These are phyloP conservation scores for Naso thynnoides DNA, from an alignment of 2,797 vertebrate genomes.

Conservation along the genomic window DNA sequence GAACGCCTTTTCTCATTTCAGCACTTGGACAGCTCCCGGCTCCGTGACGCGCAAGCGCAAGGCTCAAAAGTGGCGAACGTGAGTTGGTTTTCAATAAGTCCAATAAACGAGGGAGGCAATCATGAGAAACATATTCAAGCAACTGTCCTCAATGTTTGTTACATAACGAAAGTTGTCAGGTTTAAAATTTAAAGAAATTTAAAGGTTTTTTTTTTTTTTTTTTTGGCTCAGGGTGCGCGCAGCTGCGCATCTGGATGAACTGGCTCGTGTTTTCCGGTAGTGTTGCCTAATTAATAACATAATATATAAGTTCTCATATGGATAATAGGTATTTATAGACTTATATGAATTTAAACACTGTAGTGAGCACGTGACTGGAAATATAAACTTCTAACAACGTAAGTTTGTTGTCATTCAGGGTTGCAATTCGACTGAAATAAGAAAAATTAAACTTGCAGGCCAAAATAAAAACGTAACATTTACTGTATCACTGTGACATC, in stretches of 20 bases:
- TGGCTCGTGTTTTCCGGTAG: slow-evolving; percentile 21
- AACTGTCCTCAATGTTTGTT: slow-evolving; percentile 18
- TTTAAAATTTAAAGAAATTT: slow-evolving; percentile 38
- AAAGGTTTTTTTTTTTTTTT: neutral
- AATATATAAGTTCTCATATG: too few species aligned
- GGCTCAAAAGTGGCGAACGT: slow-evolving; percentile 75
- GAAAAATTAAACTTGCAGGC: slow-evolving; percentile 7
- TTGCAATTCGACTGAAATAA: neutral
- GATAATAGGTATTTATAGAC: neutral
- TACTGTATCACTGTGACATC: slow-evolving; percentile 32
- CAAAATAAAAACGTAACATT: slow-evolving; percentile 7
- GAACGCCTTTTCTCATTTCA: slow-evolving; percentile 84
- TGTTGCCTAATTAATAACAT: too few species aligned
- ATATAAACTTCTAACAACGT: neutral
- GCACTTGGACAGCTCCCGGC: slow-evolving; percentile 88
- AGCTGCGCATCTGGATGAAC: slow-evolving; percentile 43
- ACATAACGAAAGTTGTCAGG: slow-evolving; percentile 29
- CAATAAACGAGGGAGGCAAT: slow-evolving; percentile 57
- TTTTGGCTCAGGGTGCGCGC: slow-evolving; percentile 26
- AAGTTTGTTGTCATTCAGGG: neutral
- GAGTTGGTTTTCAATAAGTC: slow-evolving; percentile 78
- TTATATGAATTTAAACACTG: neutral
- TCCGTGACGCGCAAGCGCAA: slow-evolving; percentile 89
- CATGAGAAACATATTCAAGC: slow-evolving; percentile 46
- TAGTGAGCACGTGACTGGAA: neutral